Percentiles rank a stretch among this genome's conserved stretches.
phyloP scores from a whole-genome alignment of 2,797 vertebrate species.

The Betta splendens region DNA sequence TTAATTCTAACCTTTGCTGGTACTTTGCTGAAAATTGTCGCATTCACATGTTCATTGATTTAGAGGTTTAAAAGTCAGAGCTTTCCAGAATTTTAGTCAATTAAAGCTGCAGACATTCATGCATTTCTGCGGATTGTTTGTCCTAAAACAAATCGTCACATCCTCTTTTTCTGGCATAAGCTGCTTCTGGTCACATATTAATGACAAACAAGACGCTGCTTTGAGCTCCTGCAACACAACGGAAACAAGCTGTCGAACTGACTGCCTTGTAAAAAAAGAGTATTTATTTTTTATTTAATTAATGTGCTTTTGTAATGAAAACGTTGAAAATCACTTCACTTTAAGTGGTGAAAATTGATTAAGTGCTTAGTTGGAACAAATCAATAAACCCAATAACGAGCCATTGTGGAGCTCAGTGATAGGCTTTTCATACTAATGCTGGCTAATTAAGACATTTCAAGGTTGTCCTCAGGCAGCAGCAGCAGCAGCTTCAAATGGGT shows the following conservation, averaged over 20 bases:
- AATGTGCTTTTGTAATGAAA: conserved; percentile 13
- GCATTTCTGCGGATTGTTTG: background rate
- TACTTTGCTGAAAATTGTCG: too few relatives aligned
- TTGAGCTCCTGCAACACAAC: conserved; percentile 6
- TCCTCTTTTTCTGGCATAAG: conserved; percentile 1
- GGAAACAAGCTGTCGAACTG: background rate
- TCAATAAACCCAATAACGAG: conserved; percentile 29
- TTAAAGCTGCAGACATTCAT: too few relatives aligned
- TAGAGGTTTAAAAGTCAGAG: too few relatives aligned
- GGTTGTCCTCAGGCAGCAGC: conserved; percentile 23
- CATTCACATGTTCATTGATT: too few relatives aligned
- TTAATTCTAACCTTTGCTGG: background rate
- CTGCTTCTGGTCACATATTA: background rate
- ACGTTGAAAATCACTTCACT: conserved; percentile 31
- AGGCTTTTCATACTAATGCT: conserved; percentile 23
- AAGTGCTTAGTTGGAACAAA: conserved; percentile 20
- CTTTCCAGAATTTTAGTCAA: too few relatives aligned
- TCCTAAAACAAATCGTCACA: conserved; percentile 23
- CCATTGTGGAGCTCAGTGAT: conserved; percentile 16
- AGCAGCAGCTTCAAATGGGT: conserved; percentile 17
- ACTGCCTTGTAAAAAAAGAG: background rate
- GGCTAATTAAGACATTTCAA: conserved; percentile 37
- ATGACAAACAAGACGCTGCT: conserved; percentile 19
- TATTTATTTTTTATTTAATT: background rate
- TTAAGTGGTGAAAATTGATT: conserved; percentile 24